A percentile compares a stretch with the other conserved stretches of the same genome.
Conservation (phyloP, 2,888 invertebrate genomes). For the Magallana nippona region DNA sequence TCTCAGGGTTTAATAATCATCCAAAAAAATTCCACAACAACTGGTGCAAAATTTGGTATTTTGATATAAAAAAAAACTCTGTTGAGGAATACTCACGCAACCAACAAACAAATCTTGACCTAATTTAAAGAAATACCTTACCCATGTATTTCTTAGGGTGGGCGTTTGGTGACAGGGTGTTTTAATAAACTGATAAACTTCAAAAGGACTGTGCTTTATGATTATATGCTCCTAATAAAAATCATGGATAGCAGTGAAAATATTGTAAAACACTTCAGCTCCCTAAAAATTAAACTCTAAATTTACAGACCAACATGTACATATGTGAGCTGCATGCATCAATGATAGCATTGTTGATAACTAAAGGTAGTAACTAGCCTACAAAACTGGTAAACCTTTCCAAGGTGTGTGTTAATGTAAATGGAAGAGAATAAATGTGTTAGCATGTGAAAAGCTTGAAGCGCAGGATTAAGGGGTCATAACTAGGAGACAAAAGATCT, state of each 20-base stretch:
- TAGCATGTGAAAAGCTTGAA: too few species aligned
- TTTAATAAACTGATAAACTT: constrained; percentile 6
- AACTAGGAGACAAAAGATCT: too few species aligned
- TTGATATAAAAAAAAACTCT: neutral
- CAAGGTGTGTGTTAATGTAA: too few species aligned
- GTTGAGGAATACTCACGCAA: neutral
- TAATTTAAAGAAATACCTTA: neutral
- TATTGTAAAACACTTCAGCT: too few species aligned
- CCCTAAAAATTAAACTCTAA: too few species aligned
- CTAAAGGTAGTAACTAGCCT: too few species aligned
- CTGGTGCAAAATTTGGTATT: neutral
- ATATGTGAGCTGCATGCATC: too few species aligned
- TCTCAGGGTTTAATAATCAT: neutral
- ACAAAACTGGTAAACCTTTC: too few species aligned
- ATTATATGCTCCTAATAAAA: neutral
- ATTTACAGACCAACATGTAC: too few species aligned
- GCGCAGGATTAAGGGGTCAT: too few species aligned
- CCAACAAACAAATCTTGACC: neutral
- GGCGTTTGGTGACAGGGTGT: constrained; percentile 1
- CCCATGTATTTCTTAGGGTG: neutral
- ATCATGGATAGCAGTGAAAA: neutral
- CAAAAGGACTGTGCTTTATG: neutral
- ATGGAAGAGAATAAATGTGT: too few species aligned
- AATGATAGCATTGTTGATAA: too few species aligned
- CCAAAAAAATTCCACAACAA: neutral